Evolutionary conservation across 2,888 invertebrate species (phyloP), one percentile per base, ranked within the genome.

Genomic region (Deroplatys truncata): DNA sequence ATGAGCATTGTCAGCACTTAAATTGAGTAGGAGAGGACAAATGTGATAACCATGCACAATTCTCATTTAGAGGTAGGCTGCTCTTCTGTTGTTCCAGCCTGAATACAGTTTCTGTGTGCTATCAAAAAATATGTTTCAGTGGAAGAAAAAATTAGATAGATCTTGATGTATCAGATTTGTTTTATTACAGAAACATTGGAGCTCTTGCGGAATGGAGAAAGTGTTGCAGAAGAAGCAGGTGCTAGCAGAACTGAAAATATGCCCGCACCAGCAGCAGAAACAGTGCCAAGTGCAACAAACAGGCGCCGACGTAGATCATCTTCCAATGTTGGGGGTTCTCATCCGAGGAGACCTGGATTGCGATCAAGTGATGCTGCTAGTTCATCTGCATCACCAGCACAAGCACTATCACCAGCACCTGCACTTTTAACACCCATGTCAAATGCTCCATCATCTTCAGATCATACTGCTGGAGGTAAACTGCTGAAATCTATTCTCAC

Each of bases 311-410:
- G 56, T 20, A 16, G 56, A 16, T 72, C 56, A 72, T 72, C 56
- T 72, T 72, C 56, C 20, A 72, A 25, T 72, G 56, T 20, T 20
- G 56, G 56, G 16, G 2, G 20, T 20, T 20, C 56, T 16, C 56
- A 72, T 72, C 56, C 20, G 20, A 72, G 56, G 7, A 72, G 56
- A 28, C 90, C 90, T 29, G 89, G 88, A 31, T 88, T 89, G 82
- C 89, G 87, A 25, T 83, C 86, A 86, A 35, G 28, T 84, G 56
- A 29, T 56, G 15, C 88, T 89, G 28, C 85, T 89, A 90, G 90
- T 72, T 90, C 91, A 72, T 89, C 85, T 25, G 82, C 89, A 28
- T 20, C 82, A 82, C 89, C 90, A 88, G 90, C 90, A 88, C 86
- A 35, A 82, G n/a, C 89, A 72, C 84, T 25, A 16, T 20, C 25